phyloP scores from a whole-genome alignment of 1,140 invertebrate genomes.

The Drosophila sucinea region DNA sequence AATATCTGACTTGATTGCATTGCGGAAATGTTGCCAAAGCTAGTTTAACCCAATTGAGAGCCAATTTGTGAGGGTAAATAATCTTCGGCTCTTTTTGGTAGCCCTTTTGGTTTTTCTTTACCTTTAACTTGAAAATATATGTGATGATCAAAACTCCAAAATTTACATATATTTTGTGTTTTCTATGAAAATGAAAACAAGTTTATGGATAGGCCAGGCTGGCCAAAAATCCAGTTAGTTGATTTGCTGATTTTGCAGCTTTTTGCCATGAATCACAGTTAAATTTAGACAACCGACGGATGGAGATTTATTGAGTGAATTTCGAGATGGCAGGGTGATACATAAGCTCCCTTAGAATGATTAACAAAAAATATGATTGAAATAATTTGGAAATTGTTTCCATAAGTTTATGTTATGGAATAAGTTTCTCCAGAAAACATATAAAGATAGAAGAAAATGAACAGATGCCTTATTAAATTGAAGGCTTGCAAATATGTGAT shows the following conservation, averaged over 20 bases:
- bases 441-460: too few relatives aligned
- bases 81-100: neutral
- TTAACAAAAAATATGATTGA: too few relatives aligned
- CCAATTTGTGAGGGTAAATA: too few relatives aligned
- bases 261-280: constrained; percentile 70
- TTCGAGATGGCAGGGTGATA: neutral
- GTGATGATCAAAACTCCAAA: constrained; percentile 50
- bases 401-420: too few relatives aligned
- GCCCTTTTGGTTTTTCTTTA: neutral
- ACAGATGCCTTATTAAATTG: too few relatives aligned
- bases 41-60: too few relatives aligned
- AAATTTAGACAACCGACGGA: constrained; percentile 60
- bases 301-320: constrained; percentile 4
- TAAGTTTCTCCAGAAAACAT: too few relatives aligned
- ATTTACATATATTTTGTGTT: constrained; percentile 16
- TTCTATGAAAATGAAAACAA: constrained; percentile 24
- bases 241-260: constrained; percentile 45
- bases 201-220: constrained; percentile 25
- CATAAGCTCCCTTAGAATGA: neutral
- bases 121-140: constrained; percentile 4
- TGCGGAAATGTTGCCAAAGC: too few relatives aligned
- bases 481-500: too few relatives aligned
- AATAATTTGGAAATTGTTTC: too few relatives aligned
- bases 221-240: constrained; percentile 33
- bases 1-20: too few relatives aligned